Evolutionary conservation across 2,797 vertebrate species (phyloP), one percentile per base, ranked within the genome.

Genomic region (Fratercula arctica): DNA sequence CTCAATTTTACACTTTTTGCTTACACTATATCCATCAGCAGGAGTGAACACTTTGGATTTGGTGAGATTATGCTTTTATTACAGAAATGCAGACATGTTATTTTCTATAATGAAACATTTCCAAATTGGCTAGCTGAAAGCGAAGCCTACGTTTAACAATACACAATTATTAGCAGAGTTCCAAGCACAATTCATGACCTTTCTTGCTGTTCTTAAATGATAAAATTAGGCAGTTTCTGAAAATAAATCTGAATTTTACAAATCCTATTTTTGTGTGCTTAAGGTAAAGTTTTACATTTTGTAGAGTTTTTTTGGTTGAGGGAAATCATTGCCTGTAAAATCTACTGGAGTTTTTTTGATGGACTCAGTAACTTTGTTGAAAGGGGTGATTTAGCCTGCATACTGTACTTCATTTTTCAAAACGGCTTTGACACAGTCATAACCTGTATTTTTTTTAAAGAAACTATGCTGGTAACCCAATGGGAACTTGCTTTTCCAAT

Each of bases 31-130:
- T 37, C 46, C 11, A 53, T 41, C 85, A 76, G 76, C 17, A 94
- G 46, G 13, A 90, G 29, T 5, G 26, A 76, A 84, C 59, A 46
- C 25, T 89, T 50, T 6, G 45, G 39, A 12, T 96, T 95, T 87
- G 39, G 39, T 91, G n/a, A 73, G 66, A n/a, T 63, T 79, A 76
- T 77, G 35, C 35, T 86, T 67, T 74, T 41, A 24, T 64, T 41
- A 67, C 79, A 79, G 84, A 95, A 93, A 61, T 50, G n/a, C 59
- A 83, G 41, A 45, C 57, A 21, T 81, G 6, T 81, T 68, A 78
- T 94, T 92, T 96, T 94, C 75, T 84, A 0, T 66, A 85, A 66
- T 56, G 54, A 82, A 59, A 37, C 41, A 25, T 85, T 96, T 94
- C 78, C 69, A 89, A 89, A 64, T 70, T 63, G 67, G 6, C 66